Base-by-base conservation (phyloP, 2,113 vertebrate species). In the Nycticryphes semicollaris region DNA sequence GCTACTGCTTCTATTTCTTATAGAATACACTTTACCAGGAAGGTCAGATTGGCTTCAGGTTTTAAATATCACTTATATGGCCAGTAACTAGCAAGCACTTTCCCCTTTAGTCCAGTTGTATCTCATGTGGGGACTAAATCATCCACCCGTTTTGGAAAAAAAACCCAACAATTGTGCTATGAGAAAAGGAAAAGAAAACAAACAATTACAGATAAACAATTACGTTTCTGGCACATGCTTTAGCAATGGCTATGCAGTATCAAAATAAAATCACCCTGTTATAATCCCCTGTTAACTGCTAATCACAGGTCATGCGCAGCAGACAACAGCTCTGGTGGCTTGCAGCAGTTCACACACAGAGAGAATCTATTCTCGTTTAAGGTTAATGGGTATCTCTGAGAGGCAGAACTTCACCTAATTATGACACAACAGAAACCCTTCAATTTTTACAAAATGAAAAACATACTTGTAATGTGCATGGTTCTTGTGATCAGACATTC, bases 401-500 rank as follows among this genome's bases (percentile, higher is more conserved):
- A 75, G 24, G 20, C n/a, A 89, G 30, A 72, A 21, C 35, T 89
- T 62, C 24, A 43, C 48, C 43, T 66, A 50, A 41, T 59, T 59
- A 43, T 28, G n/a, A 13, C 10, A 63, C 13, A 27, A 37, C 7
- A 92, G 20, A 91, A 35, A 60, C 10, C 18, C 33, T 93, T 63
- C 2, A 4, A 20, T 39, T 35, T 24, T 48, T 21, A 22, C 19
- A 63, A 51, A 54, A 54, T 21, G 10, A 78, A 60, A 90, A 83
- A 7, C 3, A 12, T 27, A 5, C 60, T 86, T 8, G 4, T 24
- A 37, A 45, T 0, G 1, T 7, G 4, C 28, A 4, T 4, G 2
- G 18, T 14, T 78, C 14, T 75, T 53, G 48, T 53, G 80, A 41
- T 50, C 60, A 73, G 23, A 28, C 16, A 15, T 59, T 31, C n/a